Base-by-base conservation (phyloP, 2,797 vertebrate genomes). In the Pyrocephalus nanus region DNA sequence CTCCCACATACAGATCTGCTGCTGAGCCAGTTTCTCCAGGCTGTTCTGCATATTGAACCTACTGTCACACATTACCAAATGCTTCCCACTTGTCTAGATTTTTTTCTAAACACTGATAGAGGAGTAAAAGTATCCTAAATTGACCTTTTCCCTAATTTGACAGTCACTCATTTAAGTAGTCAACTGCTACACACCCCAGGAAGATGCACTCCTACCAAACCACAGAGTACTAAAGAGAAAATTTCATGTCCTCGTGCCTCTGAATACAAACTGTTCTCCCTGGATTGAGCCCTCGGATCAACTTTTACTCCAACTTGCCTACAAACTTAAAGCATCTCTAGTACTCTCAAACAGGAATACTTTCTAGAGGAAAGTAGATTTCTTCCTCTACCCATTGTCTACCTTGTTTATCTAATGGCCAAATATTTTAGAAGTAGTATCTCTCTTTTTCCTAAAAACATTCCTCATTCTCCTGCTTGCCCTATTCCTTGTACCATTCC, bases 1-100 rank as follows among this genome's bases (percentile, higher is more conserved):
- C 89, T 91, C 93, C 78, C 62, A 95, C 81, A 27, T 32, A 42
- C 17, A 53, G 78, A 93, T 69, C 58, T 66, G 72, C 91, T 66
- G 57, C 81, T 91, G 69, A 94, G 78, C 53, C 57, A 43, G 38
- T 91, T 89, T 93, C 92, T 89, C 25, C 1, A 3, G 54, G 86
- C 69, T 27, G 1, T 60, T 90, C 71, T 40, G 50, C 27, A 10
- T 47, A 54, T 83, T 1, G 0, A 87, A 61, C 69, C 69, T 85
- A 42, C 57, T 58, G 47, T 89, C 79, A 93, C 67, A 72, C 36
- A 30, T 53, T 66, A 78, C 29, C 65, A 91, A 45, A 85, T 54
- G 69, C 65, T 89, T 94, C 77, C 61, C 32, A 70, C 72, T 93
- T 38, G 17, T 53, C 58, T 76, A 34, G 26, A 15, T 3, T 43